These are phyloP conservation scores for Bambusicola thoracicus DNA, from an alignment of 2,113 vertebrate genomes.

Conservation along the genomic window DNA sequence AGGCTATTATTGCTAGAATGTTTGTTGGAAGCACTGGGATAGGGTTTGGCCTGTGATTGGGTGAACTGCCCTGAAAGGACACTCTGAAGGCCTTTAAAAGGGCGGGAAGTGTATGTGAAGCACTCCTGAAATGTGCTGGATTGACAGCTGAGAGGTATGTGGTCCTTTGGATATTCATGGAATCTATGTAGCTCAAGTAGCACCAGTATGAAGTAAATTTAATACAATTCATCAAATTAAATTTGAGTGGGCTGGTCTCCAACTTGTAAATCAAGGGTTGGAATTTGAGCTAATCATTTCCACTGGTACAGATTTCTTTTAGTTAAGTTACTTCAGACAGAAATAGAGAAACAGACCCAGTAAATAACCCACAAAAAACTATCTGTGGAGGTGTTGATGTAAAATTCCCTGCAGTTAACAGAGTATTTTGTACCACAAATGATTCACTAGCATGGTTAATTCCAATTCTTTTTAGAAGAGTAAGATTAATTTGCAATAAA, in stretches of 20 bases:
- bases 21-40: background rate
- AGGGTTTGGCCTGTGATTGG: slow-evolving; percentile 17
- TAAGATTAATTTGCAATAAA: background rate
- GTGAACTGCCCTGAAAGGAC: slow-evolving; percentile 40
- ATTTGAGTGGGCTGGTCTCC: slow-evolving; percentile 1
- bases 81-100: slow-evolving; percentile 37
- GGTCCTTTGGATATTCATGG: slow-evolving; percentile 35
- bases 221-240: slow-evolving; percentile 58
- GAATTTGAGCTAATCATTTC: slow-evolving; percentile 34
- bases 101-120: slow-evolving; percentile 29
- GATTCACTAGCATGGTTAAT: background rate
- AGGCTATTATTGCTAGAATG: background rate
- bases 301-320: slow-evolving; percentile 7
- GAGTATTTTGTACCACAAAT: background rate
- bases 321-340: background rate
- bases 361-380: background rate
- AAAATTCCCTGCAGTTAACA: background rate
- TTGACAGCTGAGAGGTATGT: slow-evolving; percentile 48
- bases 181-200: slow-evolving; percentile 57
- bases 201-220: slow-evolving; percentile 41
- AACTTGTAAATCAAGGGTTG: slow-evolving; percentile 19
- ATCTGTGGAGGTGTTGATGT: background rate
- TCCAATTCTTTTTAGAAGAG: background rate
- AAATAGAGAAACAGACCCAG: background rate
- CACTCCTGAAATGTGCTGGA: slow-evolving; percentile 62